Evolutionary conservation across 2,888 invertebrate species (phyloP).

Genomic region (Brenthis daphne): DNA sequence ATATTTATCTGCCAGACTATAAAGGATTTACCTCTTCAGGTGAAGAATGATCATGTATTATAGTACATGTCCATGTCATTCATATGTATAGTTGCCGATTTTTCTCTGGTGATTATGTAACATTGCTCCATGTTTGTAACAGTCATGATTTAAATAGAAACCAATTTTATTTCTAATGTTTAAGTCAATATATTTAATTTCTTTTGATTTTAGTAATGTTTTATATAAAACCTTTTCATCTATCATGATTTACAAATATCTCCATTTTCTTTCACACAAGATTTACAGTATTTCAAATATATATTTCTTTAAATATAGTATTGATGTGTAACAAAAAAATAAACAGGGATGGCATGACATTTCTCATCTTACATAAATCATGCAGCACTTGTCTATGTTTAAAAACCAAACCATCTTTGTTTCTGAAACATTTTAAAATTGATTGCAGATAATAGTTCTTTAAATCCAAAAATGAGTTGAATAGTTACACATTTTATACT

Average conservation of each 20-base stretch:
- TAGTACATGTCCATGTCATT: not conserved
- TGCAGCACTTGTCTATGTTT: conserved; percentile 18
- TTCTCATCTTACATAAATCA: conserved; percentile 16
- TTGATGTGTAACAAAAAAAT: conserved; percentile 2
- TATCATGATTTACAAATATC: conserved; percentile 3
- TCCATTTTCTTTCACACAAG: conserved; percentile 1
- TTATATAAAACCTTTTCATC: conserved; percentile 5
- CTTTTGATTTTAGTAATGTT: conserved; percentile 9
- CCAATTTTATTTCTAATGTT: conserved; percentile 2
- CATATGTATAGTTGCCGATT: too few relatives aligned
- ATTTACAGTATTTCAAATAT: conserved; percentile 4
- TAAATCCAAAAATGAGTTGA: conserved; percentile 8
- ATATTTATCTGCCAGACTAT: conserved; percentile 8
- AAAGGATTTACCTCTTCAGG: conserved; percentile 14
- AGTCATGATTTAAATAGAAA: not conserved
- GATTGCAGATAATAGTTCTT: conserved; percentile 8
- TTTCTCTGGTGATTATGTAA: too few relatives aligned
- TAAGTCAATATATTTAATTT: not conserved
- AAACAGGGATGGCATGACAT: not conserved
- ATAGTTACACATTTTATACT: conserved; percentile 11
- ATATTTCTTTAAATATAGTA: conserved; percentile 2
- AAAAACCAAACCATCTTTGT: conserved; percentile 13
- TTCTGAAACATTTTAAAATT: conserved; percentile 4
- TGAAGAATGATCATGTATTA: conserved; percentile 5
- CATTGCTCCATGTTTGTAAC: not conserved